Evolutionary conservation across 2,888 invertebrate genomes (phyloP), one percentile per base, ranked within the genome.

Genomic region (Sarcophaga caerulescens): DNA sequence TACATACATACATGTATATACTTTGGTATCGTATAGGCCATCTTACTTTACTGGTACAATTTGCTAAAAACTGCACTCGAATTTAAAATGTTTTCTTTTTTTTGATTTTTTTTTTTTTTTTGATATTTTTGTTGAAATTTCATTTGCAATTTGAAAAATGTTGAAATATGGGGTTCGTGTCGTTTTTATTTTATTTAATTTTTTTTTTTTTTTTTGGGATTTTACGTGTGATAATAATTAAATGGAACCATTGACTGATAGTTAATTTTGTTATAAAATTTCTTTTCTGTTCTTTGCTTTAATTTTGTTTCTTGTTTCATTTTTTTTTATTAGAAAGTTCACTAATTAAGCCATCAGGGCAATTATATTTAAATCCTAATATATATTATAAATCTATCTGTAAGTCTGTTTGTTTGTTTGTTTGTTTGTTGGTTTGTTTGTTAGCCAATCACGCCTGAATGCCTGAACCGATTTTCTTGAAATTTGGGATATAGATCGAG

Each of bases 231-330:
- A 52, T 70, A 70, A 44, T 57, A 63, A 52, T 63, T 73, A 73
- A 73, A 66, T 52, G 19, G 66, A 73, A 73, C 59, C 65, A 80
- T 59, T 80, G 73, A 80, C 80, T 73, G 80, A 80, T 80, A 66
- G 35, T 60, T 47, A 1, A 52, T 2, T 14, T 52, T 14, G 12
- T 80, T 65, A 65, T 23, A 44, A 65, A 71, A 52, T 52, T 1
- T 52, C 2, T 52, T 35, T 10, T 35, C 1, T 3, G 25, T 25
- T 25, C 25, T 25, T 25, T 25, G 0, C 25, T 25, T 25, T 25
- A 25, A 25, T 25, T 25, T 25, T 25, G 25, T 25, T 25, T 0
- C 4, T 25, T 25, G n/a, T n/a, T n/a, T n/a, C n/a, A n/a, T 5
- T 25, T 25, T 35, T 35, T 35, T 35, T 35, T 60, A 77, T 44